Evolutionary conservation across 2,888 invertebrate genomes (phyloP).

Genomic region (Sphaerophoria taeniata): DNA sequence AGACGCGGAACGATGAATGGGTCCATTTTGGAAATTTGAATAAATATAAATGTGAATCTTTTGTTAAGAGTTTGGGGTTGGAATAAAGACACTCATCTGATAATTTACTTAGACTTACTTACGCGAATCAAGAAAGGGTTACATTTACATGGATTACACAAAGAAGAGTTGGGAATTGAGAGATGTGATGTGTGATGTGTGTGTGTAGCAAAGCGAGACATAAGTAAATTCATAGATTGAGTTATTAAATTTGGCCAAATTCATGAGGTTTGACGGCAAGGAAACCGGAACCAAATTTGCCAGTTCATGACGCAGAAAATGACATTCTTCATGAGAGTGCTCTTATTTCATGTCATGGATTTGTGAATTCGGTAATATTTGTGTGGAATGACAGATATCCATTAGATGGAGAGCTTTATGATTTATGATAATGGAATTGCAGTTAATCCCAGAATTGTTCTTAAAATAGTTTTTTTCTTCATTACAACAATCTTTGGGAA

Average conservation of each 20-base stretch:
- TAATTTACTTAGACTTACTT: not conserved
- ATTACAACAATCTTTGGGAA: no score
- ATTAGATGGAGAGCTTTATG: no score
- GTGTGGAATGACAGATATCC: no score
- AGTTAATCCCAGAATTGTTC: no score
- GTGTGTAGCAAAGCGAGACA: no score
- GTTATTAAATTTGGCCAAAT: constrained; percentile 29
- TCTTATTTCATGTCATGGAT: constrained; percentile 45
- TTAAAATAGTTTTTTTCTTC: no score
- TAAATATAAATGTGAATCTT: constrained; percentile 52
- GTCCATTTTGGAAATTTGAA: constrained; percentile 54
- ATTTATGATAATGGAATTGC: no score
- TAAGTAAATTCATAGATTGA: constrained; percentile 56
- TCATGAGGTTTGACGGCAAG: not conserved
- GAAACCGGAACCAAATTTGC: constrained; percentile 45
- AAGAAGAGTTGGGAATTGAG: not conserved
- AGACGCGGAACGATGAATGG: constrained; percentile 56
- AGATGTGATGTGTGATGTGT: not conserved
- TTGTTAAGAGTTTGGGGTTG: constrained; percentile 16
- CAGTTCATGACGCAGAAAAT: constrained; percentile 63
- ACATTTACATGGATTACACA: constrained; percentile 43
- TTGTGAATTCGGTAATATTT: not conserved
- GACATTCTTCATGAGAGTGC: constrained; percentile 19
- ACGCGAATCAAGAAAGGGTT: constrained; percentile 38
- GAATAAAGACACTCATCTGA: constrained; percentile 14